Evolutionary conservation across 92 coral and sea anemone species (phyloP).

Genomic region (Actinostola sp.): DNA sequence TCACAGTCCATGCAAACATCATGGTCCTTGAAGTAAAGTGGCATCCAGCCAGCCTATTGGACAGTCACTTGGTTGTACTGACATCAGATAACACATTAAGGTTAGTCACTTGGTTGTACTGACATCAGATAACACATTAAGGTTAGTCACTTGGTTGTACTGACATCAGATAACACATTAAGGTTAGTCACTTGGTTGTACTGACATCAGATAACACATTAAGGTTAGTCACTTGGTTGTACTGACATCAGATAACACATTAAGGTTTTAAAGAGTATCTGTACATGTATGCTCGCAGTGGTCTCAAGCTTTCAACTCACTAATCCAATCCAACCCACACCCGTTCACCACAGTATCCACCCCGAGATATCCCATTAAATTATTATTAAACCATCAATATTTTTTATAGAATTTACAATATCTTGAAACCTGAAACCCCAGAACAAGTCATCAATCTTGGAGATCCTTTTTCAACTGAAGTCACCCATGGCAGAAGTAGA

Average conservation of each 20-base stretch:
- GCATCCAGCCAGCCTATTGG: constrained; percentile 92
- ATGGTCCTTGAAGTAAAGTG: constrained; percentile 85
- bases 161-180: no score
- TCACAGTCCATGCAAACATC: constrained; percentile 68
- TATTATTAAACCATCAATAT: neutral
- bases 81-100: constrained; percentile 91
- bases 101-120: no score
- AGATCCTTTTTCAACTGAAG: constrained; percentile 70
- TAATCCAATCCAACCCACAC: no score
- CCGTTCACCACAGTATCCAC: neutral
- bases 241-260: no score
- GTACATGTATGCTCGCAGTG: no score
- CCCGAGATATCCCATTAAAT: neutral
- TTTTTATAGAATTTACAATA: constrained; percentile 62
- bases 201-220: no score
- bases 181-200: no score
- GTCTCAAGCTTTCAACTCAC: no score
- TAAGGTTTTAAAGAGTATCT: no score
- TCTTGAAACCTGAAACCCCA: constrained; percentile 77
- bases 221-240: no score
- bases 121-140: no score
- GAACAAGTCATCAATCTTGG: constrained; percentile 79
- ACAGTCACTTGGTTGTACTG: constrained; percentile 81
- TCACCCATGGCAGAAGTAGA: constrained; percentile 68
- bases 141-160: no score